These are phyloP conservation scores for Rhimphoctona megacephalus DNA, from an alignment of 2,888 invertebrate species.

Conservation along the genomic window DNA sequence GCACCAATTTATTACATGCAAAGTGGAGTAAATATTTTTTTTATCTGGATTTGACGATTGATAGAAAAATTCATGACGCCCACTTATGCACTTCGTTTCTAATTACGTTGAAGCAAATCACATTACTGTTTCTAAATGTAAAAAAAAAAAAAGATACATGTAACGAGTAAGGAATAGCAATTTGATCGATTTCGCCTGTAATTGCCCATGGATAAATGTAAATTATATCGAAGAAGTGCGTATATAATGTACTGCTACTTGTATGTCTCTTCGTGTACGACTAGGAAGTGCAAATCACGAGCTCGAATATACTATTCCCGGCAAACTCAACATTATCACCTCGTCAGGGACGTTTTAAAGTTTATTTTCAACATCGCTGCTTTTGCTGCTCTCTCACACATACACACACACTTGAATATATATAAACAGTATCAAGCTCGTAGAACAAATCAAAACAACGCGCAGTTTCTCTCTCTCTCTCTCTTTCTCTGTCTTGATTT, in stretches of 20 bases:
- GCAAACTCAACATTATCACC: constrained; percentile 81
- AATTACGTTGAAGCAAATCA: neutral
- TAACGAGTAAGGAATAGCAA: neutral
- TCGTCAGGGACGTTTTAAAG: constrained; percentile 82
- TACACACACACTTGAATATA: neutral
- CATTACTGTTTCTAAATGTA: neutral
- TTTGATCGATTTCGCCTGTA: neutral
- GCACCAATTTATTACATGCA: neutral
- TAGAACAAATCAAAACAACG: constrained; percentile 25
- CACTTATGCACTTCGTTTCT: neutral
- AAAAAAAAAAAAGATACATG: neutral
- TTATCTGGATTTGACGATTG: neutral
- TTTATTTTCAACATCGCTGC: constrained; percentile 81
- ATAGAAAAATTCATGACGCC: neutral
- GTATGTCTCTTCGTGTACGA: constrained; percentile 67
- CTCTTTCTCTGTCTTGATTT: constrained; percentile 10
- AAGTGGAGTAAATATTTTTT: neutral
- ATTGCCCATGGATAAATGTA: neutral
- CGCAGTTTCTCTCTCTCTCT: constrained; percentile 17
- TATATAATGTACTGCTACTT: constrained; percentile 43
- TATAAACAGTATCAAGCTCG: constrained; percentile 39
- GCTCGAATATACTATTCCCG: constrained; percentile 78
- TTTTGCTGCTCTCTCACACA: constrained; percentile 15
- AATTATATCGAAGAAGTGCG: constrained; percentile 38
- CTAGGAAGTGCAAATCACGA: constrained; percentile 82